phyloP scores from a whole-genome alignment of 2,113 vertebrate species.

The Corythoichthys intestinalis region DNA sequence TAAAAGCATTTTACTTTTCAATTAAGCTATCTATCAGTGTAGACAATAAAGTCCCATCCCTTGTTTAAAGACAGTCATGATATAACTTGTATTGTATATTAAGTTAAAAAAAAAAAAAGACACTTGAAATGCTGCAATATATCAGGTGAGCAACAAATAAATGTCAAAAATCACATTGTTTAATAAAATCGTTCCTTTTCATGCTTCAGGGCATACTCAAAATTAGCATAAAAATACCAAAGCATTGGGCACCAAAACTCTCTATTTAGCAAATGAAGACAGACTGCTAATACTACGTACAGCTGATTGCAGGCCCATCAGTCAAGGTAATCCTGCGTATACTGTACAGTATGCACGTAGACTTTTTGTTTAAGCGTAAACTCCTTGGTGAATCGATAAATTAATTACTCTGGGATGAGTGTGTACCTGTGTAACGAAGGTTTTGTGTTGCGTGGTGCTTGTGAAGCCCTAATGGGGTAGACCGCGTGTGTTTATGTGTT shows the following conservation, averaged over 20 bases:
- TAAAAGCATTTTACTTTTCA: background rate
- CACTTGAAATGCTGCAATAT: background rate
- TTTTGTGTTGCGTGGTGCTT: slow-evolving; percentile 48
- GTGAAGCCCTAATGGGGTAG: slow-evolving; percentile 68
- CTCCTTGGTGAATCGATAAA: slow-evolving; percentile 11
- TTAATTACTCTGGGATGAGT: slow-evolving; percentile 37
- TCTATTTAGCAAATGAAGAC: background rate
- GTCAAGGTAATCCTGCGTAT: background rate
- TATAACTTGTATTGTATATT: background rate
- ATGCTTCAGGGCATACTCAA: background rate
- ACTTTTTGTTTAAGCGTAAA: slow-evolving; percentile 14
- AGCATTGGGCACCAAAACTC: background rate
- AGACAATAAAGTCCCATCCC: background rate
- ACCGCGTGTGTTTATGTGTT: slow-evolving; percentile 71
- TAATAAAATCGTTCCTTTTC: background rate
- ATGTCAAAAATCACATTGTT: background rate
- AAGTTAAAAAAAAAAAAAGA: background rate
- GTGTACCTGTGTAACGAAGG: slow-evolving; percentile 46
- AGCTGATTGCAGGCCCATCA: background rate
- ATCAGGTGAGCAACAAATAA: background rate
- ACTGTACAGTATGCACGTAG: slow-evolving; percentile 6
- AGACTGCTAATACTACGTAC: background rate
- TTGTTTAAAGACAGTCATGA: background rate
- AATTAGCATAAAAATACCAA: background rate
- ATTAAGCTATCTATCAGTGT: background rate